Evolutionary conservation across 2,888 invertebrate genomes (phyloP).

Genomic region (Colletes collaris): DNA sequence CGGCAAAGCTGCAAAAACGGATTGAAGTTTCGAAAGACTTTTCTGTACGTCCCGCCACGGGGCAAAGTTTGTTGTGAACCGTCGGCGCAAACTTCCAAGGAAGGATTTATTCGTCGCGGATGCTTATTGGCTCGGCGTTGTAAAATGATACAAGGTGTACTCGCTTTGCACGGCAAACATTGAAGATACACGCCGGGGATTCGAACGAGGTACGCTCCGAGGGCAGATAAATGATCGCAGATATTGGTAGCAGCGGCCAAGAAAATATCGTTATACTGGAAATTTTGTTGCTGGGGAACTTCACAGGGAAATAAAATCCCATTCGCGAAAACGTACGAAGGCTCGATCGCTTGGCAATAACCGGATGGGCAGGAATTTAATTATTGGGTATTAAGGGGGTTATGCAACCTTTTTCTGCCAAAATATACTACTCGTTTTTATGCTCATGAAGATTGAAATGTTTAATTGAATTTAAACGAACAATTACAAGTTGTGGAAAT

Average conservation of each 20-base stretch:
- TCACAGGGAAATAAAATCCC: background rate
- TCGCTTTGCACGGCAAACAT: slow-evolving; percentile 55
- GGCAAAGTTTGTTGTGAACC: slow-evolving; percentile 55
- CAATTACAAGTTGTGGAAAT: too few relatives aligned
- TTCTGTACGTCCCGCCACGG: slow-evolving; percentile 1
- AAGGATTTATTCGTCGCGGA: slow-evolving; percentile 62
- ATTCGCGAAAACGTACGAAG: background rate
- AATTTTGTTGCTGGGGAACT: slow-evolving; percentile 10
- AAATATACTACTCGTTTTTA: too few relatives aligned
- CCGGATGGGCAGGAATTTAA: too few relatives aligned
- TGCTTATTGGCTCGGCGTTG: slow-evolving; percentile 62
- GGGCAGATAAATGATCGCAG: slow-evolving; percentile 18
- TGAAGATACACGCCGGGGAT: slow-evolving; percentile 47
- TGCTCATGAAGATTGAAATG: too few relatives aligned
- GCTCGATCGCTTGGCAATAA: too few relatives aligned
- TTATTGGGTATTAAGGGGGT: too few relatives aligned
- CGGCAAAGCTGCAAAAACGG: slow-evolving; percentile 5
- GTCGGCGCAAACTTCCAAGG: slow-evolving; percentile 48
- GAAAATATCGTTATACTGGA: slow-evolving; percentile 36
- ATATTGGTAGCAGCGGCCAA: slow-evolving; percentile 19
- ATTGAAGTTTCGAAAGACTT: slow-evolving; percentile 38
- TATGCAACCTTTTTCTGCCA: too few relatives aligned
- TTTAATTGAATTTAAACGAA: too few relatives aligned
- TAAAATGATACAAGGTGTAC: slow-evolving; percentile 56
- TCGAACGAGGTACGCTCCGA: slow-evolving; percentile 40